These are phyloP conservation scores for Ormyrus thymus DNA, from an alignment of 2,888 invertebrate genomes.

Conservation along the genomic window DNA sequence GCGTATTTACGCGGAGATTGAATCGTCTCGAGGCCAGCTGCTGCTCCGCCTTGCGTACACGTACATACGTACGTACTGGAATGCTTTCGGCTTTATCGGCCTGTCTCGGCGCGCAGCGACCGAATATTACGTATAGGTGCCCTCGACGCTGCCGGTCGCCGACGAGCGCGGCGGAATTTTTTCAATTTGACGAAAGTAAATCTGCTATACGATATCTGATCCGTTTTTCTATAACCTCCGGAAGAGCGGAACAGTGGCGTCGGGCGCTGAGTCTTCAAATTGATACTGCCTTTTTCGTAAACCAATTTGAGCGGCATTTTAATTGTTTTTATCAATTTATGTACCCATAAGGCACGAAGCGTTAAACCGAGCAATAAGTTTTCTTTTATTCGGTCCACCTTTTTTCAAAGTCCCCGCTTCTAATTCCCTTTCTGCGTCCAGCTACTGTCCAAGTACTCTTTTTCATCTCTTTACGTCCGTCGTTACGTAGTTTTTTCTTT, in stretches of 20 bases:
- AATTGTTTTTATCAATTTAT: too few relatives aligned
- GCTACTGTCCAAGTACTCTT: neutral
- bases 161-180: too few relatives aligned
- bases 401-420: neutral
- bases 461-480: constrained; percentile 11
- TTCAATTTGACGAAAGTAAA: too few relatives aligned
- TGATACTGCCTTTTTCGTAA: too few relatives aligned
- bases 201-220: too few relatives aligned
- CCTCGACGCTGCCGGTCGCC: neutral
- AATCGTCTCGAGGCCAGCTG: constrained; percentile 20
- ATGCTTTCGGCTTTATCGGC: neutral
- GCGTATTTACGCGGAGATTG: constrained; percentile 2
- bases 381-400: too few relatives aligned
- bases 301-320: too few relatives aligned
- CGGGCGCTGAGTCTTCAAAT: too few relatives aligned
- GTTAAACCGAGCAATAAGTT: too few relatives aligned
- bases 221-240: too few relatives aligned
- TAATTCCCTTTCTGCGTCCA: neutral
- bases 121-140: neutral
- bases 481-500: constrained; percentile 14
- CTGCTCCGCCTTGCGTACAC: neutral
- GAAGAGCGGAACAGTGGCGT: too few relatives aligned
- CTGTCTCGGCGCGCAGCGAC: neutral
- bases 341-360: too few relatives aligned
- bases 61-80: neutral